These are phyloP conservation scores for Dufourea novaeangliae DNA, from an alignment of 1,140 invertebrate species.

Conservation along the genomic window DNA sequence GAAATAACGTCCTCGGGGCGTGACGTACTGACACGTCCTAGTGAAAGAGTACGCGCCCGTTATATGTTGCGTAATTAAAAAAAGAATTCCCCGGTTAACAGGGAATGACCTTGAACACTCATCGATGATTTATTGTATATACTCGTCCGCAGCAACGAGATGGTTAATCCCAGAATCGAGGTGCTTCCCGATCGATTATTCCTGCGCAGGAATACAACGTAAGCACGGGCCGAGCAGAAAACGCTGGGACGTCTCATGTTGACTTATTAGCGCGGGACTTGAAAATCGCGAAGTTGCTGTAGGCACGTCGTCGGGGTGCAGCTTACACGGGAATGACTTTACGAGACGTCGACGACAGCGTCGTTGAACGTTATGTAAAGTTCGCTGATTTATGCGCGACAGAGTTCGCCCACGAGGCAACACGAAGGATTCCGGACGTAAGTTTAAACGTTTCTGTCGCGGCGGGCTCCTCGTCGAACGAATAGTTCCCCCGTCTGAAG, in stretches of 20 bases:
- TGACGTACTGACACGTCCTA: too few relatives aligned
- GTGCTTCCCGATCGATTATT: too few relatives aligned
- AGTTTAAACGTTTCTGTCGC: constrained; percentile 67
- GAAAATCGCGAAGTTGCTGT: constrained; percentile 57
- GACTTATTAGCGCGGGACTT: constrained; percentile 58
- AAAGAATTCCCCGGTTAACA: constrained; percentile 39
- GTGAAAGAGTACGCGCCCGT: too few relatives aligned
- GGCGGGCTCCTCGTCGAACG: constrained; percentile 50
- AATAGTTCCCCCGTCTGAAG: constrained; percentile 66
- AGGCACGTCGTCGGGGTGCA: constrained; percentile 30
- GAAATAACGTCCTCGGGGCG: too few relatives aligned
- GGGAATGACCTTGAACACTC: too few relatives aligned
- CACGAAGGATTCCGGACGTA: constrained; percentile 70
- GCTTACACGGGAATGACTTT: constrained; percentile 30
- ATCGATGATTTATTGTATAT: too few relatives aligned
- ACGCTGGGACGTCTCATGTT: too few relatives aligned
- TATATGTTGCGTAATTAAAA: too few relatives aligned
- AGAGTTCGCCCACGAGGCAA: constrained; percentile 58
- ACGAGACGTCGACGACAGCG: constrained; percentile 47
- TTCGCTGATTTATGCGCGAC: constrained; percentile 70
- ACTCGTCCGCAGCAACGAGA: too few relatives aligned
- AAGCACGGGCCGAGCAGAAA: too few relatives aligned
- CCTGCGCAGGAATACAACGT: background rate
- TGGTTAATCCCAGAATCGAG: too few relatives aligned
- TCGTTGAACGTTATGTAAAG: constrained; percentile 66